Conservation (phyloP, 1,140 invertebrate species). For the Lasioglossum baleicum region DNA sequence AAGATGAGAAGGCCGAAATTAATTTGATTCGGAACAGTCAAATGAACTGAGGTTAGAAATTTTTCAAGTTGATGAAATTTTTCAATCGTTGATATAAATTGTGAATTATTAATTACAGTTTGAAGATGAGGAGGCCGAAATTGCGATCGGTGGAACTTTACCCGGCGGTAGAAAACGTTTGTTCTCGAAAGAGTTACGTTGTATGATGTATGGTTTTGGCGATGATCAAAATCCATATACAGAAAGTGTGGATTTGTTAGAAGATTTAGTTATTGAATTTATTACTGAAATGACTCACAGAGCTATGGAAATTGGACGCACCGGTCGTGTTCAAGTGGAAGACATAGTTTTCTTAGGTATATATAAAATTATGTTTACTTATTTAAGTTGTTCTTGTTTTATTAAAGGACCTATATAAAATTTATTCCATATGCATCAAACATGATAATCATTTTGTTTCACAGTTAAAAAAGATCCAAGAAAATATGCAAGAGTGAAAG, state of each 20-base stretch:
- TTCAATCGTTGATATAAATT: neutral
- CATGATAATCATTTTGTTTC: constrained; percentile 25
- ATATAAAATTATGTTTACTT: neutral
- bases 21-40: no score
- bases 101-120: constrained; percentile 62
- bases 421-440: neutral
- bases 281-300: constrained; percentile 96
- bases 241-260: constrained; percentile 98
- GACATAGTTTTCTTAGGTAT: constrained; percentile 95
- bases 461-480: constrained; percentile 96
- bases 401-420: neutral
- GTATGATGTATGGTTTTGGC: constrained; percentile 99
- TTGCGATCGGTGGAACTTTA: constrained; percentile 82
- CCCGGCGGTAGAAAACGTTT: constrained; percentile 89
- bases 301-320: constrained; percentile 98
- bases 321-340: constrained; percentile 97
- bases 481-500: constrained; percentile 99
- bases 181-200: constrained; percentile 95
- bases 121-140: constrained; percentile 85
- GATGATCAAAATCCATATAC: constrained; percentile 99
- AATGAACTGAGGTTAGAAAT: no score
- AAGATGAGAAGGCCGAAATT: constrained; percentile 85
- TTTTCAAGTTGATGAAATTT: neutral
- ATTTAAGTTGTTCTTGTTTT: no score
- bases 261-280: constrained; percentile 99